Percentiles rank a stretch among this genome's conserved stretches.
These are phyloP conservation scores for Lithophane ornitopus DNA, from an alignment of 2,888 invertebrate species.

Conservation along the genomic window DNA sequence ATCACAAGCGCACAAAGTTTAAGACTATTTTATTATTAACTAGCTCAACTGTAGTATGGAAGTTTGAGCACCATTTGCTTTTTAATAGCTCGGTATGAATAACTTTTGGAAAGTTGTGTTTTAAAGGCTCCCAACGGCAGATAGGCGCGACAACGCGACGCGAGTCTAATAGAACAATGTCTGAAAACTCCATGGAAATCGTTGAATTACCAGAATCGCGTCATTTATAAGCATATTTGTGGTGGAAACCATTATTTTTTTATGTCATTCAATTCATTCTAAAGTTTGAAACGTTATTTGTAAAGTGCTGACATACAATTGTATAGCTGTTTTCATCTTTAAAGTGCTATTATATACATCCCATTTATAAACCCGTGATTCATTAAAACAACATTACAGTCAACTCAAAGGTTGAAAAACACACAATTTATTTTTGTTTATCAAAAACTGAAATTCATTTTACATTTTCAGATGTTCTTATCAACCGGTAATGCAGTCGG, in stretches of 20 bases:
- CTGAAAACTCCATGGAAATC: no score
- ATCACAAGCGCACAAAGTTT: constrained; percentile 36
- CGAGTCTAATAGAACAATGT: no score
- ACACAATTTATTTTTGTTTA: neutral
- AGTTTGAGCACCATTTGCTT: constrained; percentile 34
- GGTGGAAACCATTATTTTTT: no score
- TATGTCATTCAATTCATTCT: no score
- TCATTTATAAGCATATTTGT: no score
- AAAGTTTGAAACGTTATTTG: no score
- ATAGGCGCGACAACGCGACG: no score
- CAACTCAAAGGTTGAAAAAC: neutral
- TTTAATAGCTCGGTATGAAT: constrained; percentile 27
- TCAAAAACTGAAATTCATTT: constrained; percentile 9
- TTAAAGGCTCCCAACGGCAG: no score
- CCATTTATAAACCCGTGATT: neutral
- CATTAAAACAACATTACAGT: neutral
- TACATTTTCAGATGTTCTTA: constrained; percentile 26
- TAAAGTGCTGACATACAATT: no score
- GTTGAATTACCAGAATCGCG: no score
- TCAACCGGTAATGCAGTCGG: constrained; percentile 38
- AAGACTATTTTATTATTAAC: constrained; percentile 48
- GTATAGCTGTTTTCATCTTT: no score
- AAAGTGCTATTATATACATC: no score
- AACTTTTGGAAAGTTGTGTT: neutral
- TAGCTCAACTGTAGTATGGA: constrained; percentile 15